Conservation (phyloP, 2,797 vertebrate genomes). For the Babyrousa celebensis region DNA sequence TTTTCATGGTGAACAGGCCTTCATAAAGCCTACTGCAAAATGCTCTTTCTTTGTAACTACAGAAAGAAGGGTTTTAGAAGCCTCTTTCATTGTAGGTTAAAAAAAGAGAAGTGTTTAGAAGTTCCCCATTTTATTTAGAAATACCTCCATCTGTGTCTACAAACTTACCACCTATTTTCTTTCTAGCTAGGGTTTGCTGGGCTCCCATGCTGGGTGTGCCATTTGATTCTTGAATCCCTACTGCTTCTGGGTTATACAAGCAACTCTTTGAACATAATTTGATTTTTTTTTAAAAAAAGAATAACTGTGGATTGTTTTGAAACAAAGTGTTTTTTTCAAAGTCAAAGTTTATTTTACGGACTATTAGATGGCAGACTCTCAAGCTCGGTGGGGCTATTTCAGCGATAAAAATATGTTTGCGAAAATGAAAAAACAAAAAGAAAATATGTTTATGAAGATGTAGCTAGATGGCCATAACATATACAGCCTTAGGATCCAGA, state of each 20-base stretch:
- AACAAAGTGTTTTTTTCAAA: not conserved
- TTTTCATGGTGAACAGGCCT: no score
- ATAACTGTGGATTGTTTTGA: slow-evolving; percentile 16
- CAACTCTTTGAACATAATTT: not conserved
- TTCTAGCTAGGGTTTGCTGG: not conserved
- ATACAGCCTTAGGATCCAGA: not conserved
- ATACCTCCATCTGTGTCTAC: no score
- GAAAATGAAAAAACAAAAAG: not conserved
- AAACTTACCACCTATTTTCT: not conserved
- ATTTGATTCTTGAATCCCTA: not conserved
- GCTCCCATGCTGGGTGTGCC: not conserved
- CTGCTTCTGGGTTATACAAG: not conserved
- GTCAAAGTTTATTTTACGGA: slow-evolving; percentile 20
- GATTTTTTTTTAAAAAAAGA: not conserved
- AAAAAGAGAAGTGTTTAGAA: no score
- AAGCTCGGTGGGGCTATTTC: not conserved
- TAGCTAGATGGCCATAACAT: not conserved
- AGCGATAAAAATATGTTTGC: not conserved
- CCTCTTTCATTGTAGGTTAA: no score
- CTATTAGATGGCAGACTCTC: not conserved
- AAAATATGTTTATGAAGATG: not conserved
- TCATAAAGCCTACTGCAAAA: no score
- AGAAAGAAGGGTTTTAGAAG: no score
- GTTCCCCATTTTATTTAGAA: no score
- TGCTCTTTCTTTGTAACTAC: no score